These are phyloP conservation scores for Corvus cornix DNA, from an alignment of 2,113 vertebrate genomes.

Conservation along the genomic window DNA sequence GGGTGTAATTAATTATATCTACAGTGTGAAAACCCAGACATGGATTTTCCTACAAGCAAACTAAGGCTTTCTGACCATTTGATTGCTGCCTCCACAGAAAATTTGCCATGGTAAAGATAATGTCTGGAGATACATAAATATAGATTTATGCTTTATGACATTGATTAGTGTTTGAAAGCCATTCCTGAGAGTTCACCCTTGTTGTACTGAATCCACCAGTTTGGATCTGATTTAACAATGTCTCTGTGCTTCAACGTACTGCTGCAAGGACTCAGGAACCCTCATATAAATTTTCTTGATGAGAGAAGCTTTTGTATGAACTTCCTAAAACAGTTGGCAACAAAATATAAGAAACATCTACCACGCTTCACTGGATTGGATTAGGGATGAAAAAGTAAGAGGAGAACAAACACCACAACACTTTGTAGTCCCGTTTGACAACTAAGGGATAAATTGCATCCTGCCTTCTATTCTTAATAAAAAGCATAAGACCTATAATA, in stretches of 20 bases:
- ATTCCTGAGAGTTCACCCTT: background rate
- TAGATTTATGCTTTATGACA: background rate
- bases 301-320: background rate
- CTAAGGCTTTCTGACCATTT: background rate
- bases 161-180: background rate
- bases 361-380: background rate
- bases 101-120: background rate
- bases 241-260: background rate
- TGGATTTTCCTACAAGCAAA: background rate
- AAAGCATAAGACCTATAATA: background rate
- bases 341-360: background rate
- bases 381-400: background rate
- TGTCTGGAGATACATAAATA: background rate
- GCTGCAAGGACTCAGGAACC: background rate
- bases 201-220: background rate
- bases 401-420: background rate
- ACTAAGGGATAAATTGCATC: background rate
- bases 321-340: background rate
- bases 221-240: background rate
- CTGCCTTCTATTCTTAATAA: constrained; percentile 12
- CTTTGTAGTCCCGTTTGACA: constrained; percentile 14
- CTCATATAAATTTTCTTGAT: background rate
- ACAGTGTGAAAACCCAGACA: background rate
- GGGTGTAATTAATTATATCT: background rate
- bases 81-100: background rate